Evolutionary conservation across 2,113 vertebrate species (phyloP), one percentile per base, ranked within the genome.

Genomic region (Mesembrinibis cayennensis): DNA sequence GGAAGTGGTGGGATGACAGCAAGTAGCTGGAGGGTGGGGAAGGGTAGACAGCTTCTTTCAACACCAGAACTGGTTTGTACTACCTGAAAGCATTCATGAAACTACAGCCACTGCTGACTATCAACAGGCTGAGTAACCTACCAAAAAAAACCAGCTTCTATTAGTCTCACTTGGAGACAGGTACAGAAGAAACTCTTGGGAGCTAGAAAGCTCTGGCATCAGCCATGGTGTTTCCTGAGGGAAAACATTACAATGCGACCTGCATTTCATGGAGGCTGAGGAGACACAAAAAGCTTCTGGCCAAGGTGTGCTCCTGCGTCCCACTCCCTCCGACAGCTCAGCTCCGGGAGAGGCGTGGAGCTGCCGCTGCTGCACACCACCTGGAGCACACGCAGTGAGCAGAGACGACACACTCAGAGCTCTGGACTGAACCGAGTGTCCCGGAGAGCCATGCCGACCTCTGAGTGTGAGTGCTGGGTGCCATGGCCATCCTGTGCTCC

Each of bases 251-350:
- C 34, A 81, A 11, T 29, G 34, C 1, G 3, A 77, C 32, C n/a
- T 36, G 38, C 17, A 11, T 9, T 29, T 85, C 66, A 26, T 7
- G 10, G 52, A 58, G 13, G 27, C 13, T 29, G 67, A 84, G 40
- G 47, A 74, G 38, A 63, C 13, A 59, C 34, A 81, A 65, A 65
- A 74, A 85, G 16, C 30, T 52, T 34, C 65, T 67, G 21, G n/a
- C 27, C 30, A 58, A 84, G 42, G 14, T 7, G 5, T 7, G 3
- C 25, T 96, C 11, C 61, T 71, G 45, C 3, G 1, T 11, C 34
- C 44, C 4, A 0, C 53, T 65, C 30, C 30, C 34, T 70, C 12
- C 1, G 0, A 34, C 1, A 2, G 22, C 26, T 47, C 1, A 0
- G 30, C 40, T 59, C 36, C 2, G 1, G 30, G 40, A 59, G 30